These are phyloP conservation scores for Cylas formicarius DNA, from an alignment of 1,140 invertebrate genomes.

Conservation along the genomic window DNA sequence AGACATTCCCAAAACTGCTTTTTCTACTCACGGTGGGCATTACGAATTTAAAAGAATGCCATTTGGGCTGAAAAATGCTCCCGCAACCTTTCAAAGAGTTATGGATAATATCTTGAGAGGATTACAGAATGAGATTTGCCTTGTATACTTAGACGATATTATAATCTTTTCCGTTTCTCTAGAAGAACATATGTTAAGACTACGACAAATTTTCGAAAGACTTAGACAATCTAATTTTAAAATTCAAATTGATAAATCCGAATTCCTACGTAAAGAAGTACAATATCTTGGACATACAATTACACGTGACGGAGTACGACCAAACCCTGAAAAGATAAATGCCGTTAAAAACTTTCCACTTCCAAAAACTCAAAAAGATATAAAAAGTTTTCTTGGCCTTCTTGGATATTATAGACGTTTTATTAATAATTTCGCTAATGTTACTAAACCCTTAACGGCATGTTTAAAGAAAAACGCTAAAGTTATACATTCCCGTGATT, in stretches of 20 bases:
- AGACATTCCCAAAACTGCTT: conserved; percentile 41
- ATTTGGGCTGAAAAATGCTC: conserved; percentile 39
- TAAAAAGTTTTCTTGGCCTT: conserved; percentile 14
- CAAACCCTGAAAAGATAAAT: conserved; percentile 22
- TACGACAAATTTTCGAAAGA: conserved; percentile 13
- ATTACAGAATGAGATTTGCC: neutral
- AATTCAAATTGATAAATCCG: conserved; percentile 13
- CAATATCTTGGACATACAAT: conserved; percentile 30
- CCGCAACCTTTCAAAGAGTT: conserved; percentile 41
- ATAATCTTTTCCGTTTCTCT: neutral
- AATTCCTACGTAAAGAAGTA: conserved; percentile 18
- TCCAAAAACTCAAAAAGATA: conserved; percentile 11
- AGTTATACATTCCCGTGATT: no score
- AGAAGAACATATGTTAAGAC: conserved; percentile 8
- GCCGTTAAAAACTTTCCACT: conserved; percentile 6
- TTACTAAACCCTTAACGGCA: conserved; percentile 36
- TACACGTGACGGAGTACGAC: conserved; percentile 23
- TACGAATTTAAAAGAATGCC: conserved; percentile 35
- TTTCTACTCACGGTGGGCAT: conserved; percentile 30
- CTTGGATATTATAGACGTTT: conserved; percentile 11
- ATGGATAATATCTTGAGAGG: neutral
- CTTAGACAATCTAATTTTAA: conserved; percentile 19
- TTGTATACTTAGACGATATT: neutral
- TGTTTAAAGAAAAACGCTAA: conserved; percentile 34
- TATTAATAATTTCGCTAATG: conserved; percentile 30